A percentile compares a stretch with the other conserved stretches of the same genome.
Conservation (phyloP, 2,888 invertebrate species). For the Pandemis cinnamomeana region DNA sequence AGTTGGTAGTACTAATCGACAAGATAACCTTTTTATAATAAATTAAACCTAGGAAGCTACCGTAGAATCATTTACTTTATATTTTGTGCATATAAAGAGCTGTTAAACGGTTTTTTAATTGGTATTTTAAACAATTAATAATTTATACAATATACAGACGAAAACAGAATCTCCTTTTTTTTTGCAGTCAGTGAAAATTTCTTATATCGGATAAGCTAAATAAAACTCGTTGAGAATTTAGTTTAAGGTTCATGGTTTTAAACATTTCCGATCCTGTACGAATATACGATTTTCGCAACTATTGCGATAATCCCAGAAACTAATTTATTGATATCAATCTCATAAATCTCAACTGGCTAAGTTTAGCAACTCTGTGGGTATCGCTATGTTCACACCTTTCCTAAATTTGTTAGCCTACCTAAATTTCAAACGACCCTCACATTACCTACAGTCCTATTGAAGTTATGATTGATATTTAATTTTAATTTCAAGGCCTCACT, state of each 20-base stretch:
- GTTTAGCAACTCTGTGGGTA: not conserved
- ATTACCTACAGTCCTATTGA: constrained; percentile 29
- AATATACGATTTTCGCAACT: not conserved
- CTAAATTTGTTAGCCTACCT: constrained; percentile 34
- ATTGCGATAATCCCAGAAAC: not conserved
- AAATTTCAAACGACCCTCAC: constrained; percentile 19
- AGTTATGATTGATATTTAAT: constrained; percentile 38
- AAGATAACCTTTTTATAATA: not conserved
- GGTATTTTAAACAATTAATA: too few species aligned
- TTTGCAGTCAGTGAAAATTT: too few species aligned
- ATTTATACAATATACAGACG: too few species aligned
- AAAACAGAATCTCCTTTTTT: too few species aligned
- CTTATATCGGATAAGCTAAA: not conserved
- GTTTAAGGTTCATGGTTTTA: too few species aligned
- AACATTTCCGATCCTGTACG: not conserved
- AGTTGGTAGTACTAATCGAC: not conserved
- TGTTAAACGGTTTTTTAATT: not conserved
- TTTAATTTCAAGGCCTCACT: constrained; percentile 35
- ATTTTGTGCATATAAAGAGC: not conserved
- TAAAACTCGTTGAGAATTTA: not conserved
- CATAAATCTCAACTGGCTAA: not conserved
- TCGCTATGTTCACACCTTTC: not conserved
- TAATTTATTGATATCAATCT: not conserved
- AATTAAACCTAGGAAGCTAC: not conserved
- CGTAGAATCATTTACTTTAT: not conserved